A percentile compares a stretch with the other conserved stretches of the same genome.
Evolutionary conservation across 2,797 vertebrate genomes (phyloP).

Genomic region (Neosilurus mollespiculum): DNA sequence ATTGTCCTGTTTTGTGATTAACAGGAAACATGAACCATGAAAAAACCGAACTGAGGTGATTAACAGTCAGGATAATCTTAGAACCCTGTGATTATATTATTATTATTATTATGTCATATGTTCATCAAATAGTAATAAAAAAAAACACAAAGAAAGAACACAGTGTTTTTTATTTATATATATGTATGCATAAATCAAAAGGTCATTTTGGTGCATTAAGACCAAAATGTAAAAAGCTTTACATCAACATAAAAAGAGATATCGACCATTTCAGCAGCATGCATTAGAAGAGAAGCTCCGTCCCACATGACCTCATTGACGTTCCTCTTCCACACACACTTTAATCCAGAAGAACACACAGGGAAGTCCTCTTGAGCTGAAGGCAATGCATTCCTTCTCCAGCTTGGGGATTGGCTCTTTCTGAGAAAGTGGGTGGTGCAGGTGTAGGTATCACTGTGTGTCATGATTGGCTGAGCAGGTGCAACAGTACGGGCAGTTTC

Average conservation of each 20-base stretch:
- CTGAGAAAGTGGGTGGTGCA: neutral
- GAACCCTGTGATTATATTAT: neutral
- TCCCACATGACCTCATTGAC: neutral
- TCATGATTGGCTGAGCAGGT: slow-evolving; percentile 62
- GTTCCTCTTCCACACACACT: neutral
- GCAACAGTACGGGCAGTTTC: slow-evolving; percentile 49
- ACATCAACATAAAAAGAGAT: neutral
- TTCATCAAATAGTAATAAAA: too few species aligned
- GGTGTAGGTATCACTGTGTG: neutral
- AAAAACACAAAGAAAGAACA: too few species aligned
- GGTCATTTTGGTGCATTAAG: too few species aligned
- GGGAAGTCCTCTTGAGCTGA: slow-evolving; percentile 13
- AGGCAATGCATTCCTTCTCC: slow-evolving; percentile 21
- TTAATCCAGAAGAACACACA: neutral
- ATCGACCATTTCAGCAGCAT: neutral
- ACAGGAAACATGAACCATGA: neutral
- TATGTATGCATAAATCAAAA: too few species aligned
- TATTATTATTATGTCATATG: too few species aligned
- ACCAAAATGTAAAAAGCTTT: neutral
- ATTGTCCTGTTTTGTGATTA: neutral
- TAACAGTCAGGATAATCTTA: neutral
- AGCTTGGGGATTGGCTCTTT: slow-evolving; percentile 28
- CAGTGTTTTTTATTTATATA: too few species aligned
- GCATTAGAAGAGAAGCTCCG: neutral
- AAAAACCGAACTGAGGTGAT: neutral